phyloP scores from a whole-genome alignment of 2,888 invertebrate species.

The Lasioglossum figueresi region DNA sequence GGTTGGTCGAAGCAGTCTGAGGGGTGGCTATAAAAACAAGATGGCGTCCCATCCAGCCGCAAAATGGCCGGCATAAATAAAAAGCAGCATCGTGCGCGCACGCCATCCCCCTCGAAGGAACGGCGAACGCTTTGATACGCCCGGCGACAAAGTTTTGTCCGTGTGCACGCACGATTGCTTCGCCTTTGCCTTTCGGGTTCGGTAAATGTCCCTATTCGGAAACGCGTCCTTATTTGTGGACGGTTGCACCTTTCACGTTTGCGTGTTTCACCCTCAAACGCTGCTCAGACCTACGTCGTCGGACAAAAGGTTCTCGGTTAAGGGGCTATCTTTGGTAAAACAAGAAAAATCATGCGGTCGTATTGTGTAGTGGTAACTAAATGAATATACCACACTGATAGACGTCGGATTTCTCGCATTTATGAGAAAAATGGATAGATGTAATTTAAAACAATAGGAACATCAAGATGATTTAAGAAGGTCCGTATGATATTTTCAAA shows the following conservation, averaged over 20 bases:
- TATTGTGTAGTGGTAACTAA: no score
- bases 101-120: slow-evolving; percentile 32
- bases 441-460: no score
- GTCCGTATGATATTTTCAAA: no score
- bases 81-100: slow-evolving; percentile 48
- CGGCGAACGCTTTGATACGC: slow-evolving; percentile 40
- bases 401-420: no score
- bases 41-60: slow-evolving; percentile 77
- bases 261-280: background rate
- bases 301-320: background rate
- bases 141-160: slow-evolving; percentile 41
- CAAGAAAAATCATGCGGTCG: no score
- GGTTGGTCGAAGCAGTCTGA: slow-evolving; percentile 39
- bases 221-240: background rate
- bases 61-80: slow-evolving; percentile 82
- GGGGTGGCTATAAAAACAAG: slow-evolving; percentile 80
- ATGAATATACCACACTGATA: no score
- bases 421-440: no score
- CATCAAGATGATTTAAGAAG: no score
- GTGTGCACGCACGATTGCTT: slow-evolving; percentile 12
- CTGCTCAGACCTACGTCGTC: background rate
- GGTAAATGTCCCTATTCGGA: background rate
- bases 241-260: background rate
- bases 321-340: background rate
- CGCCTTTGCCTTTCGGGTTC: background rate